Evolutionary conservation across 2,888 invertebrate genomes (phyloP).

Genomic region (Patella ulyssiponensis): DNA sequence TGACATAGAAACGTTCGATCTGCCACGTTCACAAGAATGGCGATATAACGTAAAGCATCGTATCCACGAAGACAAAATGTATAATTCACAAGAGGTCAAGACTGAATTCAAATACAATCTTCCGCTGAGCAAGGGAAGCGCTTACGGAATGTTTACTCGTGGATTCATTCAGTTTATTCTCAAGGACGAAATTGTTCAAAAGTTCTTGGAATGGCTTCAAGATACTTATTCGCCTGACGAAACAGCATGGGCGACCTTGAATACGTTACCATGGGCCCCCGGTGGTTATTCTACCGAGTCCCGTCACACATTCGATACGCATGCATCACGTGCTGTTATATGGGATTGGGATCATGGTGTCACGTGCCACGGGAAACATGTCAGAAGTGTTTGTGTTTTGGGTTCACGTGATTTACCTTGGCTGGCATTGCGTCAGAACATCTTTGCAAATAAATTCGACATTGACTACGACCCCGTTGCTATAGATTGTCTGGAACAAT

Average conservation of each 20-base stretch:
- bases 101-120: slow-evolving; percentile 39
- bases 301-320: slow-evolving; percentile 43
- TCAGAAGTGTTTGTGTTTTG: slow-evolving; percentile 52
- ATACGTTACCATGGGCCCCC: slow-evolving; percentile 55
- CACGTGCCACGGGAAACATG: slow-evolving; percentile 44
- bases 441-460: slow-evolving; percentile 68
- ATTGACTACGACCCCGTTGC: slow-evolving; percentile 46
- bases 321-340: slow-evolving; percentile 51
- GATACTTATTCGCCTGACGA: slow-evolving; percentile 68
- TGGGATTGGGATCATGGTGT: slow-evolving; percentile 44
- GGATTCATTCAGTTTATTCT: slow-evolving; percentile 61
- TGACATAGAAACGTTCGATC: slow-evolving; percentile 58
- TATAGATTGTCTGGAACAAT: slow-evolving; percentile 48
- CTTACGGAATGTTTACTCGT: slow-evolving; percentile 62
- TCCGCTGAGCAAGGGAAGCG: slow-evolving; percentile 59
- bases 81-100: slow-evolving; percentile 39
- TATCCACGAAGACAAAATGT: slow-evolving; percentile 30
- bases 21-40: slow-evolving; percentile 32
- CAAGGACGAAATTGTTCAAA: slow-evolving; percentile 44
- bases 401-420: slow-evolving; percentile 56
- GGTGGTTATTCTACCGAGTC: slow-evolving; percentile 52
- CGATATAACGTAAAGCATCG: slow-evolving; percentile 36
- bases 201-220: slow-evolving; percentile 61
- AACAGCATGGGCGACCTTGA: slow-evolving; percentile 66
- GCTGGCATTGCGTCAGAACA: slow-evolving; percentile 52